Evolutionary conservation across 2,113 vertebrate genomes (phyloP).

Genomic region (Microtus richardsoni): DNA sequence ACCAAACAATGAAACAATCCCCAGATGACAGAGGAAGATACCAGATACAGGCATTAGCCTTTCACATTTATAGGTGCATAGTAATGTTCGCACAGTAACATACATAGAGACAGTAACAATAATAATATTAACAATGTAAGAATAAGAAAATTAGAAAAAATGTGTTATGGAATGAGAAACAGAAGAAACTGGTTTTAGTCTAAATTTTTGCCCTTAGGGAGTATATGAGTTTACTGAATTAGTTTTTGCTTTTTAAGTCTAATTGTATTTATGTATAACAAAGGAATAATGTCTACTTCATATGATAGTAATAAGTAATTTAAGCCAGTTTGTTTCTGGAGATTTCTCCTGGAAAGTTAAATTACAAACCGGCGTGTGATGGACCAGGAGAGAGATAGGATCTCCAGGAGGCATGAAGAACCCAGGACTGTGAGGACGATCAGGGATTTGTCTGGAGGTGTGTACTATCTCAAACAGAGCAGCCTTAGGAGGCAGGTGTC

Average conservation of each 20-base stretch:
- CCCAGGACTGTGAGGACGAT: background rate
- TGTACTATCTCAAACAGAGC: background rate
- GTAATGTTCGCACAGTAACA: background rate
- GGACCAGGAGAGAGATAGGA: background rate
- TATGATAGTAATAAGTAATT: background rate
- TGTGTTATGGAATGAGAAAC: background rate
- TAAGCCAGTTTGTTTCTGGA: background rate
- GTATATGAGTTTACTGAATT: background rate
- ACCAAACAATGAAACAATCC: background rate
- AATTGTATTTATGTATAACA: constrained; percentile 13
- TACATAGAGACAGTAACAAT: background rate
- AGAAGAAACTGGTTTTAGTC: background rate
- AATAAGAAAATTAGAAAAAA: background rate
- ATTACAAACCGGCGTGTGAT: background rate
- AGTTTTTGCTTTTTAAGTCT: background rate
- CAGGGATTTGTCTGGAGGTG: background rate
- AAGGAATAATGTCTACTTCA: background rate
- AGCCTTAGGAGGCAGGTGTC: background rate
- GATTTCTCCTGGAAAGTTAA: background rate
- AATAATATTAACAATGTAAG: background rate
- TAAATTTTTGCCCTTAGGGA: background rate
- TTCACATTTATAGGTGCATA: background rate
- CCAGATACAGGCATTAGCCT: background rate
- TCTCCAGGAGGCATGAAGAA: background rate
- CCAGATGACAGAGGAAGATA: background rate